These are phyloP conservation scores for Periophthalmus magnuspinnatus DNA, from an alignment of 2,797 vertebrate species.

Conservation along the genomic window DNA sequence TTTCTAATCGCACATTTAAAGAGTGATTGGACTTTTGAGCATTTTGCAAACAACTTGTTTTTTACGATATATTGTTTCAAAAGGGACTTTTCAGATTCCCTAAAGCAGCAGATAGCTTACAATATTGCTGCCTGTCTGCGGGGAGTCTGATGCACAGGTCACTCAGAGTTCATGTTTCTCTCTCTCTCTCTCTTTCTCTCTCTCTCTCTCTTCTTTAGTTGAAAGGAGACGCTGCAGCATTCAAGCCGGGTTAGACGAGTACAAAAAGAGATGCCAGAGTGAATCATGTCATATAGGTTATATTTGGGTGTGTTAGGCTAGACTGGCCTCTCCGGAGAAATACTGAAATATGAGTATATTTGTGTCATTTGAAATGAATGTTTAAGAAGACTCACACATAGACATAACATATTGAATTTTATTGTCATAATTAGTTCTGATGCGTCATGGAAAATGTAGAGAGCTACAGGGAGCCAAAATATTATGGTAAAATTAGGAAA, in stretches of 20 bases:
- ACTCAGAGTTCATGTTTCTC: constrained; percentile 64
- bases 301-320: constrained; percentile 43
- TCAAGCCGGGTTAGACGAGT: constrained; percentile 61
- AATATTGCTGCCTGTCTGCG: constrained; percentile 44
- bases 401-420: constrained; percentile 41
- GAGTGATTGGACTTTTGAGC: neutral
- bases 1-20: no score
- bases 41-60: neutral
- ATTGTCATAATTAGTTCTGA: constrained; percentile 47
- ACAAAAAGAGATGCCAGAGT: constrained; percentile 72
- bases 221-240: constrained; percentile 64
- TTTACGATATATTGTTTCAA: constrained; percentile 1
- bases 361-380: constrained; percentile 13
- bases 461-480: constrained; percentile 3
- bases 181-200: constrained; percentile 42
- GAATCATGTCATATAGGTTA: constrained; percentile 62
- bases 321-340: constrained; percentile 28
- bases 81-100: constrained; percentile 7
- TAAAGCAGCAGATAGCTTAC: constrained; percentile 7
- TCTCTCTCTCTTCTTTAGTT: constrained; percentile 53
- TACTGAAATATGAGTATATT: constrained; percentile 27
- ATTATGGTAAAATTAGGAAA: neutral
- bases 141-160: constrained; percentile 66
- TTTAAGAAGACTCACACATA: neutral
- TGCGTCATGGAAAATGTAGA: neutral